Percentiles rank a stretch among this genome's conserved stretches.
Conservation (phyloP, 2,797 vertebrate genomes). For the Florisuga fusca region DNA sequence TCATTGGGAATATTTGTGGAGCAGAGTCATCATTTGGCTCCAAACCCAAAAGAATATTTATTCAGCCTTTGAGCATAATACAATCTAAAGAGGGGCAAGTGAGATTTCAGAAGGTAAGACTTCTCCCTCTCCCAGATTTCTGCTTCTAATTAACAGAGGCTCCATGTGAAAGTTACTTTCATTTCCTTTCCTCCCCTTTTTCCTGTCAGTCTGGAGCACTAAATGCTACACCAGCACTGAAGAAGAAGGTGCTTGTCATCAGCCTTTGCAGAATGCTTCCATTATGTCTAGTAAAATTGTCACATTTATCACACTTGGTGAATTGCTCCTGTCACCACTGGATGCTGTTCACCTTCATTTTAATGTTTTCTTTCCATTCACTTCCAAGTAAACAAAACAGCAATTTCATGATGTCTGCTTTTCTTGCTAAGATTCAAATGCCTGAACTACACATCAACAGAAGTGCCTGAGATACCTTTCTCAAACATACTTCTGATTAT, state of each 20-base stretch:
- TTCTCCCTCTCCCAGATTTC: background rate
- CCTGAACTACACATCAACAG: background rate
- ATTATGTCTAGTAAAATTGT: background rate
- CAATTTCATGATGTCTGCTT: conserved; percentile 3
- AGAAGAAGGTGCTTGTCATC: conserved; percentile 28
- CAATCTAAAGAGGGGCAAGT: background rate
- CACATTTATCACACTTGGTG: conserved; percentile 12
- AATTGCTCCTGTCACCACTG: background rate
- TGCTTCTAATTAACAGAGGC: conserved; percentile 42
- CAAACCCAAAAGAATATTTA: conserved; percentile 21
- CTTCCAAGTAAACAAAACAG: background rate
- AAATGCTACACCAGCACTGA: background rate
- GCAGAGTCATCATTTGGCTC: background rate
- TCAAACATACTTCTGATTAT: background rate
- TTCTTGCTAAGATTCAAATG: conserved; percentile 19
- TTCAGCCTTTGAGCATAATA: background rate
- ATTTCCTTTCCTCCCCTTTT: background rate
- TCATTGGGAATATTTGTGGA: background rate
- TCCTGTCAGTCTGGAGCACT: background rate
- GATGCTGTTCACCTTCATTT: conserved; percentile 20
- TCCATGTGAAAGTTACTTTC: background rate
- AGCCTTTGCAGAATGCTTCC: background rate
- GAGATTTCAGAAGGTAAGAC: conserved; percentile 39
- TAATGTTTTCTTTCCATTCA: background rate
- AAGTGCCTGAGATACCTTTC: conserved; percentile 19